phyloP scores from a whole-genome alignment of 2,888 invertebrate species.

The Dichetophora obliterata region DNA sequence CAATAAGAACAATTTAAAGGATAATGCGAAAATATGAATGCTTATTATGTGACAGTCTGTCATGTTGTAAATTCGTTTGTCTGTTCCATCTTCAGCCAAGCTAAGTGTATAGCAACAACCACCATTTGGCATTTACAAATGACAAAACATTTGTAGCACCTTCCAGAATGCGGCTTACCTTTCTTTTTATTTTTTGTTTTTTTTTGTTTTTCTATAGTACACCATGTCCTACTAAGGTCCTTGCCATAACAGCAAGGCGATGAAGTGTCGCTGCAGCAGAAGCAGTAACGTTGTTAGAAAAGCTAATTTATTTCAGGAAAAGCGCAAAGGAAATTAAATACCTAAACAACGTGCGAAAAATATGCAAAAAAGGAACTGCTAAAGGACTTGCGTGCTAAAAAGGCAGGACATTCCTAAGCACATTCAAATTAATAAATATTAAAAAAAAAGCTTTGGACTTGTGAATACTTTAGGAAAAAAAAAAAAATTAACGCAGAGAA shows the following conservation, averaged over 20 bases:
- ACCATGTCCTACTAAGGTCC: not conserved
- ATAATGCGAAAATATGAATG: not conserved
- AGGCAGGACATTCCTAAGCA: not conserved
- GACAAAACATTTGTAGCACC: slow-evolving; percentile 60
- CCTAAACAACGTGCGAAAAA: slow-evolving; percentile 26
- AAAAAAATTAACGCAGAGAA: slow-evolving; percentile 1
- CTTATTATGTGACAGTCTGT: not conserved
- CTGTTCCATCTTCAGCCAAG: not conserved
- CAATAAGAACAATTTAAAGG: not conserved
- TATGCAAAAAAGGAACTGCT: not conserved
- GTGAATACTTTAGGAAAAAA: not conserved
- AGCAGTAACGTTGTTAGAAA: slow-evolving; percentile 29
- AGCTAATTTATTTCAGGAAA: slow-evolving; percentile 49
- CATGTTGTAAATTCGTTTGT: not conserved
- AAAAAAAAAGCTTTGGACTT: too few relatives aligned
- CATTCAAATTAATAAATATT: too few relatives aligned
- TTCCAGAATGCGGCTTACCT: not conserved
- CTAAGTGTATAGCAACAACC: slow-evolving; percentile 48
- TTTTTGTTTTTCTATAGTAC: not conserved
- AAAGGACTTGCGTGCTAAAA: not conserved
- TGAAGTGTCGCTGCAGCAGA: too few relatives aligned
- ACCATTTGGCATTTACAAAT: slow-evolving; percentile 63
- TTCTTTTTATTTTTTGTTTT: not conserved
- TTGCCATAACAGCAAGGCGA: too few relatives aligned
- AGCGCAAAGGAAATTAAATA: slow-evolving; percentile 46